phyloP scores from a whole-genome alignment of 2,113 vertebrate genomes.

The Antennarius striatus region DNA sequence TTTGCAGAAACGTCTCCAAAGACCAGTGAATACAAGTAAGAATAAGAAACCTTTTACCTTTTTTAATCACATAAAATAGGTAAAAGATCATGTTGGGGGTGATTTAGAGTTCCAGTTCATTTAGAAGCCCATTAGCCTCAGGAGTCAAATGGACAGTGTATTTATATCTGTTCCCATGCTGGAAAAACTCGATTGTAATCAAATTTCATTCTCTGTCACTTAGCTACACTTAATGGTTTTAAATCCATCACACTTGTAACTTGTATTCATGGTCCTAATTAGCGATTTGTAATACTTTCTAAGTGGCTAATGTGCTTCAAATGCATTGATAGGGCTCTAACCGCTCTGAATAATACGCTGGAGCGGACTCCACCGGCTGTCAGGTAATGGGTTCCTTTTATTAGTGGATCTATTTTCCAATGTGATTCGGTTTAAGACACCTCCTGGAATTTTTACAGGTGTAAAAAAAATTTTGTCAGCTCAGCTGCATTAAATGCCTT shows the following conservation, averaged over 20 bases:
- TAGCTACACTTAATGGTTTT: slow-evolving; percentile 39
- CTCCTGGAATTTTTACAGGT: background rate
- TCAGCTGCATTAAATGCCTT: too few species aligned
- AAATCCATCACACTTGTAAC: slow-evolving; percentile 41
- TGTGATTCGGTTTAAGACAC: slow-evolving; percentile 36
- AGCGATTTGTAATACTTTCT: slow-evolving; percentile 42
- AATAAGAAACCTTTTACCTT: too few species aligned
- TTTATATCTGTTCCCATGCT: slow-evolving; percentile 12
- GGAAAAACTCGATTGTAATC: slow-evolving; percentile 33
- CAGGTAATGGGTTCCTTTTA: slow-evolving; percentile 56
- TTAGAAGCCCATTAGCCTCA: background rate
- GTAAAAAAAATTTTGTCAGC: too few species aligned
- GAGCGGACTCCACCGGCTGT: slow-evolving; percentile 43
- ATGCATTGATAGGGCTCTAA: slow-evolving; percentile 41
- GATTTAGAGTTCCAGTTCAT: background rate
- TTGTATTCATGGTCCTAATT: slow-evolving; percentile 51
- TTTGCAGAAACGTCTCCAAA: too few species aligned
- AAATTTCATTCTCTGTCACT: slow-evolving; percentile 45
- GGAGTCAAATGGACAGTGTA: slow-evolving; percentile 12
- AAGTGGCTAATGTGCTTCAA: slow-evolving; percentile 45
- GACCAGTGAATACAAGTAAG: too few species aligned
- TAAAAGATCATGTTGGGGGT: background rate
- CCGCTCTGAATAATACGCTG: slow-evolving; percentile 33
- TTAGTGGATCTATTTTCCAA: slow-evolving; percentile 40
- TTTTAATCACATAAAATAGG: too few species aligned